Evolutionary conservation across 2,113 vertebrate species (phyloP).

Genomic region (Poeciliopsis prolifica): DNA sequence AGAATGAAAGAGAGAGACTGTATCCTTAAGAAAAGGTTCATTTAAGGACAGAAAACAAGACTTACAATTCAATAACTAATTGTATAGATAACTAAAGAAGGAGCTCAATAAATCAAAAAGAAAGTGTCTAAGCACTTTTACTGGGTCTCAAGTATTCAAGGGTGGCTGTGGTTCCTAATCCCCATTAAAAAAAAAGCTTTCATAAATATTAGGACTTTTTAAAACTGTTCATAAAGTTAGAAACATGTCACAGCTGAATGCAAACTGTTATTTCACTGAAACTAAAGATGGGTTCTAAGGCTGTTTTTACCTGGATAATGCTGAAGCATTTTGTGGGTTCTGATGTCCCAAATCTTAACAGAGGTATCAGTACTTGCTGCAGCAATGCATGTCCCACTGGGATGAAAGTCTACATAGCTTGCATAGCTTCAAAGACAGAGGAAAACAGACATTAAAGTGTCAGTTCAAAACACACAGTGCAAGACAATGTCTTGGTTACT

Average conservation of each 20-base stretch:
- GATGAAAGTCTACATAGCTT: constrained; percentile 92
- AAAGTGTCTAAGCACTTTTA: no score
- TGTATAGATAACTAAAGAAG: no score
- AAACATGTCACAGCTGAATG: no score
- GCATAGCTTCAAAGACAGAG: constrained; percentile 81
- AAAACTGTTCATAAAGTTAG: no score
- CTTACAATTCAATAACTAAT: no score
- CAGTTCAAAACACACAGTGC: neutral
- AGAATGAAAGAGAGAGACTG: neutral
- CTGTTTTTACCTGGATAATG: constrained; percentile 89
- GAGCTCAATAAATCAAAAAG: no score
- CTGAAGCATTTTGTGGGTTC: constrained; percentile 92
- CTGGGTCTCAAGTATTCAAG: no score
- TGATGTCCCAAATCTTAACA: constrained; percentile 94
- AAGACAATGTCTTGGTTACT: neutral
- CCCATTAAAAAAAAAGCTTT: neutral
- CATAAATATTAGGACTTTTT: neutral
- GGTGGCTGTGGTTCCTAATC: no score
- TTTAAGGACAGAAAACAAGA: neutral
- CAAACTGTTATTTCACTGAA: no score
- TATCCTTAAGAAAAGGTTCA: neutral
- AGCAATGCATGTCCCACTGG: constrained; percentile 90
- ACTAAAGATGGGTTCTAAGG: no score
- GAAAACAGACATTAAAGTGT: neutral
- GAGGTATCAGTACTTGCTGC: constrained; percentile 89